Evolutionary conservation across 37 sponge, comb jelly and placozoan species (phyloP), one percentile per base, ranked within the genome.

Genomic region (Dysidea cf. avara): DNA sequence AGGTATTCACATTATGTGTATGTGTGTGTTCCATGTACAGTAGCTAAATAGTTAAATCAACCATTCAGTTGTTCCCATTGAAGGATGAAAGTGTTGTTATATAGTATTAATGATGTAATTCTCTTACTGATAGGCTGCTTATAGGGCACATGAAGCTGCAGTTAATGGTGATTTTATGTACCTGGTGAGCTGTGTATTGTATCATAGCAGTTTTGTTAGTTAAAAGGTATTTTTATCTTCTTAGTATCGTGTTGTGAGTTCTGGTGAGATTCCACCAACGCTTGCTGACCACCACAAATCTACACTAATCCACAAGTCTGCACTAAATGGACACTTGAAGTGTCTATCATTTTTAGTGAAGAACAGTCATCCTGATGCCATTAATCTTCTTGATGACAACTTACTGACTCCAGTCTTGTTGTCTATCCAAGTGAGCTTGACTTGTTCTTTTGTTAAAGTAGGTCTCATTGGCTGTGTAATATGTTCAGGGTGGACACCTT

Each of bases 331-430:
- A 28, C 75, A 75, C 56, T 75, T 83, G 7, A 28, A 16, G 47
- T 51, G 75, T 25, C 69, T 88, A 22, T 34, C 47, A 24, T 68
- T 69, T 58, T 71, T 88, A 9, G 25, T 77, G 33, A 73, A 71
- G 33, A 74, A 74, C 16, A 67, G 43, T 1, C 83, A 79, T 9
- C 48, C 74, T 39, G 26, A 17, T 28, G 80, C 75, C 1, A 61
- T 88, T 1, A 79, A 83, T 29, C 38, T 70, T 14, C 68, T 69
- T 9, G 89, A 88, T 25, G 69, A 79, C 26, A 74, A 72, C 38
- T 83, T 66, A 34, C 53, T 69, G 71, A 83, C 89, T 33, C 89
- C 89, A 60, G 73, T 83, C 7, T 72, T 88, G 80, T 71, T 88
- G 9, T 83, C 83, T 29, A 82, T 88, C 18, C 89, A 88, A 70